Percentiles rank a stretch among this genome's conserved stretches.
Conservation (phyloP, 2,113 vertebrate genomes). For the Peromyscus californicus region DNA sequence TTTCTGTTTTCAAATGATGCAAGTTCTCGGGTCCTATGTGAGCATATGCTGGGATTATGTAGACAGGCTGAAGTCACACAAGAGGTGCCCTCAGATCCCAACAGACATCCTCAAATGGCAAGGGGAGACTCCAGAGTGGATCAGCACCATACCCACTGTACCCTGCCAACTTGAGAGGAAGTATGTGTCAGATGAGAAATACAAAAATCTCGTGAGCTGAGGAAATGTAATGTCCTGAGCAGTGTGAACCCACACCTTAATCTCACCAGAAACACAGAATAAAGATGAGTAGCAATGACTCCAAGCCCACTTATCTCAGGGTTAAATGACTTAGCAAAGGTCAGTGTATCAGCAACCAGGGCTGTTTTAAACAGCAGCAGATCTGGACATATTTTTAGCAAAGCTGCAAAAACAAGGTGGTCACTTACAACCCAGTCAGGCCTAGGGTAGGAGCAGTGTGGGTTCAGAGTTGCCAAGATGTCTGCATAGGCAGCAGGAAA, state of each 20-base stretch:
- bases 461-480: constrained; percentile 3
- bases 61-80: fast-evolving
- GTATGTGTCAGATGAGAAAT: not conserved
- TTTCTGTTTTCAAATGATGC: not conserved
- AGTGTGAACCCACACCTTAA: no score
- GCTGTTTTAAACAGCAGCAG: not conserved
- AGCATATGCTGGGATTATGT: no score
- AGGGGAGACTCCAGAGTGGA: fast-evolving
- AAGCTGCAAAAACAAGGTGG: not conserved
- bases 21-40: not conserved
- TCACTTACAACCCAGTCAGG: not conserved
- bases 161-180: not conserved
- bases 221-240: not conserved
- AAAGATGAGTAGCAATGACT: not conserved
- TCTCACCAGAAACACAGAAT: not conserved
- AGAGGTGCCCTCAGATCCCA: fast-evolving
- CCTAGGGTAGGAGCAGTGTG: not conserved
- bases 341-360: not conserved
- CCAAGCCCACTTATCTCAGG: not conserved
- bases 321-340: not conserved
- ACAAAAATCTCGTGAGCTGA: fast-evolving
- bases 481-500: not conserved
- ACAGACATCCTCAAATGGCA: not conserved
- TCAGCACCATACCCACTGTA: not conserved
- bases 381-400: not conserved